phyloP scores from a whole-genome alignment of 2,888 invertebrate genomes.

The Metacarcinus magister region DNA sequence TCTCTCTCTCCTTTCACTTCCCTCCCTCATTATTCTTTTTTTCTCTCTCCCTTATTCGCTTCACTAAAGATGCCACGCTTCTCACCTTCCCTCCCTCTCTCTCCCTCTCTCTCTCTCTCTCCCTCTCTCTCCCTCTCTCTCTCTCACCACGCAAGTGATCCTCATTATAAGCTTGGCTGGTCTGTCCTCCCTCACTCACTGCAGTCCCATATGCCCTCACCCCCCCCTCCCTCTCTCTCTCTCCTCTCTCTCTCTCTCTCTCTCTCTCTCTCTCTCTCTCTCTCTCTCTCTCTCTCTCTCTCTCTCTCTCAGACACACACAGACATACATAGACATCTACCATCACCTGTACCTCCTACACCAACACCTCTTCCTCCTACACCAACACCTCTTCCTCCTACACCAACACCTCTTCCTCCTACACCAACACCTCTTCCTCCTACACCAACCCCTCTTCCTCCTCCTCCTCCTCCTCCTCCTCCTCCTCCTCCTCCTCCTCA shows the following conservation, averaged over 20 bases:
- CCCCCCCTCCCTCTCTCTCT: background rate
- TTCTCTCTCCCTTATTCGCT: background rate
- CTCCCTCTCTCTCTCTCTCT: background rate
- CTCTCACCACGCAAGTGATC: background rate
- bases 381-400: no score
- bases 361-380: background rate
- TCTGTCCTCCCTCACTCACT: constrained; percentile 1
- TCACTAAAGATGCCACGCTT: constrained; percentile 35
- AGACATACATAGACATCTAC: background rate
- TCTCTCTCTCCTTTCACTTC: background rate
- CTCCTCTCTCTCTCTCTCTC: background rate
- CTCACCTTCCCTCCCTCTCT: constrained; percentile 31
- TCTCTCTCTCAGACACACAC: background rate
- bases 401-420: background rate
- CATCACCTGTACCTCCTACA: background rate
- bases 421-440: background rate
- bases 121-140: background rate
- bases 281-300: background rate
- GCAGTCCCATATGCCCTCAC: background rate
- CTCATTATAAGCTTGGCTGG: background rate
- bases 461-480: background rate
- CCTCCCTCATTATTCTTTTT: background rate
- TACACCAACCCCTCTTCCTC: background rate
- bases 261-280: background rate
- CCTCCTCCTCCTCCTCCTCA: background rate